phyloP scores from a whole-genome alignment of 2,797 vertebrate species.

The Coranthus polyacanthus region DNA sequence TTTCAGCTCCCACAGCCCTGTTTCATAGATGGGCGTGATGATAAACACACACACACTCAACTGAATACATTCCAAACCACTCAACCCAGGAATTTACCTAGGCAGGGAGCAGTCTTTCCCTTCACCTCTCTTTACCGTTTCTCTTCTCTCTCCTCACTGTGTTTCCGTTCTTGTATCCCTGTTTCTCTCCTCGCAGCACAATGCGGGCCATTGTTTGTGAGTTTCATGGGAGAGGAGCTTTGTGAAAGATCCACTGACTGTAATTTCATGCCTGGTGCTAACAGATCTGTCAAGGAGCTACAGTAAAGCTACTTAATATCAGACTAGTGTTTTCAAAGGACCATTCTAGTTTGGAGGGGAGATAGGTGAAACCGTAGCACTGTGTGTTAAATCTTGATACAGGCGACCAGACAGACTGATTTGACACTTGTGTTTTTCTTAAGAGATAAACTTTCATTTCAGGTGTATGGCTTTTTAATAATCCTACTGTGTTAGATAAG shows the following conservation, averaged over 20 bases:
- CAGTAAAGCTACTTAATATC: constrained; percentile 54
- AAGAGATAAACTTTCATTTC: no score
- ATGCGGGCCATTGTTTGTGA: constrained; percentile 65
- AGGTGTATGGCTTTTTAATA: no score
- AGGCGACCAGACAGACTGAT: neutral
- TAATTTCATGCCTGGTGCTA: constrained; percentile 71
- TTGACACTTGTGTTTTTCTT: no score
- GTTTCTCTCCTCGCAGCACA: constrained; percentile 50
- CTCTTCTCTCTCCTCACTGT: constrained; percentile 19
- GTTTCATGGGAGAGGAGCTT: constrained; percentile 73
- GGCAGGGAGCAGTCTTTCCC: constrained; percentile 33
- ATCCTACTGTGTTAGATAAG: no score
- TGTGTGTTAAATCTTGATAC: constrained; percentile 2
- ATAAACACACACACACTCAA: constrained; percentile 29
- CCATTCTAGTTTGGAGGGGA: constrained; percentile 10
- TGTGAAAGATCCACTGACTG: constrained; percentile 61
- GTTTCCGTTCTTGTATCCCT: constrained; percentile 31
- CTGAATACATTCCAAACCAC: constrained; percentile 29
- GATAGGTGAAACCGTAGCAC: neutral
- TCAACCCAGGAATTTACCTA: constrained; percentile 44
- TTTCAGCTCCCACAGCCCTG: no score
- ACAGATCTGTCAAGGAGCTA: constrained; percentile 54
- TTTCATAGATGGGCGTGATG: constrained; percentile 34
- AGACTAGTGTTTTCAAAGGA: constrained; percentile 45
- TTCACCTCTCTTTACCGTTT: constrained; percentile 15